Percentiles rank a stretch among this genome's conserved stretches.
Conservation (phyloP, 2,888 invertebrate species). For the Drosophila mimetica region DNA sequence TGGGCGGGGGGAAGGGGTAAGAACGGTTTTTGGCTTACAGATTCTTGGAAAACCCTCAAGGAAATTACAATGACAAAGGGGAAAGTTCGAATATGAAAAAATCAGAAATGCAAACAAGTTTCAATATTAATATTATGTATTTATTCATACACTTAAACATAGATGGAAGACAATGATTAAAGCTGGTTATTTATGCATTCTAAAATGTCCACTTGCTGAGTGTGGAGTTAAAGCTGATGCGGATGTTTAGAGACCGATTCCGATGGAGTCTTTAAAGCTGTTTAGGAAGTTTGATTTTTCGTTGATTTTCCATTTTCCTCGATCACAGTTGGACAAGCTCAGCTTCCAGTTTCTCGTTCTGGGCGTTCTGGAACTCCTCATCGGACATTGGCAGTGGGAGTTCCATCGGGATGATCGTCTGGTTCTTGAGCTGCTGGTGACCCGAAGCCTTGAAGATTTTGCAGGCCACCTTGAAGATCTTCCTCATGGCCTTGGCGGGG, state of each 20-base stretch:
- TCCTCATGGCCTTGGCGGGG: slow-evolving; percentile 63
- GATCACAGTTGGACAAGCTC: slow-evolving; percentile 42
- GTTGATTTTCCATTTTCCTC: slow-evolving; percentile 10
- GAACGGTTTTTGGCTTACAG: slow-evolving; percentile 39
- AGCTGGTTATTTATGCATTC: slow-evolving; percentile 33
- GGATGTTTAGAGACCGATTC: slow-evolving; percentile 54
- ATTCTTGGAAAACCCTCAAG: slow-evolving; percentile 41
- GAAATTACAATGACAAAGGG: slow-evolving; percentile 38
- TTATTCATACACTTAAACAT: slow-evolving; percentile 36
- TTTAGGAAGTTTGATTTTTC: slow-evolving; percentile 4
- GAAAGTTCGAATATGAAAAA: slow-evolving; percentile 35
- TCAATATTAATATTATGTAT: slow-evolving; percentile 32
- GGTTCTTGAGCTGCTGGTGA: slow-evolving; percentile 29
- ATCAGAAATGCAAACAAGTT: slow-evolving; percentile 27
- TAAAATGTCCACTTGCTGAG: slow-evolving; percentile 15
- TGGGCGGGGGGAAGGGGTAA: slow-evolving; percentile 21
- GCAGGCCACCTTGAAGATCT: slow-evolving; percentile 62
- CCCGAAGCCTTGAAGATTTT: slow-evolving; percentile 48
- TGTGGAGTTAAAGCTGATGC: slow-evolving; percentile 40
- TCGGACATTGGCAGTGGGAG: slow-evolving; percentile 23
- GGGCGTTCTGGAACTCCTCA: slow-evolving; percentile 63
- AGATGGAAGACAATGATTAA: slow-evolving; percentile 52
- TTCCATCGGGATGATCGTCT: not conserved
- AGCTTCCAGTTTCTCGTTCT: slow-evolving; percentile 64
- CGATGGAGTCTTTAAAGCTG: slow-evolving; percentile 51